Base-by-base conservation (phyloP, 2,113 vertebrate species). In the Centropristis striata region DNA sequence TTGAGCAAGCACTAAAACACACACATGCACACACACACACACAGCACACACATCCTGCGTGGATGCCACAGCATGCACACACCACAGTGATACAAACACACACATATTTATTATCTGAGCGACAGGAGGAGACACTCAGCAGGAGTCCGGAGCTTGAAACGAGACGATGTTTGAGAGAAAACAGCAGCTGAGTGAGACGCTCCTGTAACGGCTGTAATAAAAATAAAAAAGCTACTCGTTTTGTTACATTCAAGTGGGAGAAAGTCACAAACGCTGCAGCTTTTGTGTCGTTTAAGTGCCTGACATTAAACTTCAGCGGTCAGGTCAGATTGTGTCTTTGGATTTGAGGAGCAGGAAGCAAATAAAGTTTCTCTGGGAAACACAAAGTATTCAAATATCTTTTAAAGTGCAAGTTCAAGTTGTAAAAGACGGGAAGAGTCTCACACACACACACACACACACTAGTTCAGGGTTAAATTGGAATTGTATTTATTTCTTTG, bases 331-430 rank as follows among this genome's bases (percentile, higher is more conserved):
- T 83, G 80, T 50, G 46, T 67, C 47, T 44, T 70, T 71, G 51
- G 65, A 75, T 78, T 78, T 39, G 36, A 81, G 60, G 49, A 65
- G 55, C 72, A 57, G 64, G 54, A 74, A 78, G 84, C 70, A 81
- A 78, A 88, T 39, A 86, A 49, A 46, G 64, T 83, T 44, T 74
- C 75, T 27, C 51, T 69, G 70, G 71, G 80, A 71, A 69, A 84
- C 73, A 36, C 36, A 69, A 67, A 77, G 44, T 32, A 70, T 76
- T 76, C 27, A 2, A 51, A 1, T 5, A 2, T 51, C 41, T 37
- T 41, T 50, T 27, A 68, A 70, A 66, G 58, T 11, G 13, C 65
- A 60, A 69, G 78, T 60, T 84, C 39, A 84, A 75, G 42, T 21
- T 65, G 39, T 60, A 57, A 79, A 83, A 39, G 23, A 72, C 53